A percentile compares a stretch with the other conserved stretches of the same genome.
These are phyloP conservation scores for Actinia equina DNA, from an alignment of 64 coral and sea anemone species.

Conservation along the genomic window DNA sequence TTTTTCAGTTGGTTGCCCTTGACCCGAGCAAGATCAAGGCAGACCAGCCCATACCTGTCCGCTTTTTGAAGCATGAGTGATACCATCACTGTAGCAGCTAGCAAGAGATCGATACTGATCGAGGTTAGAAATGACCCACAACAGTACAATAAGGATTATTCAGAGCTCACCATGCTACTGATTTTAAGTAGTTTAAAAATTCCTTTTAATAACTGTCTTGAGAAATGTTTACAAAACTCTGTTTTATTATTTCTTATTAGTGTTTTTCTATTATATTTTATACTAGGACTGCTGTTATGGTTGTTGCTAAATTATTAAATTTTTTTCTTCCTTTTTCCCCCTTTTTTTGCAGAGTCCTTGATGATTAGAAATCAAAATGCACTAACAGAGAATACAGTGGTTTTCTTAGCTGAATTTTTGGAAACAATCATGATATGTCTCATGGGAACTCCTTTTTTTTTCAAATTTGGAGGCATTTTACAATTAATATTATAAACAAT, in stretches of 20 bases:
- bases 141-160: background rate
- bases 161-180: background rate
- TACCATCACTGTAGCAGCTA: background rate
- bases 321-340: background rate
- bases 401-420: background rate
- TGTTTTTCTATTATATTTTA: background rate
- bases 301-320: background rate
- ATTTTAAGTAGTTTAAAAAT: no score
- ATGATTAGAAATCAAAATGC: background rate
- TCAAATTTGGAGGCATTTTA: background rate
- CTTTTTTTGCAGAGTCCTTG: background rate
- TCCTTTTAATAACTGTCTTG: no score
- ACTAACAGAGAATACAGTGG: background rate
- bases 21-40: conserved; percentile 20
- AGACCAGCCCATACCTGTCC: conserved; percentile 23
- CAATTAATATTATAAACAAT: background rate
- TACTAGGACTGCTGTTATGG: background rate
- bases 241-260: no score
- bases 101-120: background rate
- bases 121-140: background rate
- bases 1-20: conserved; percentile 27
- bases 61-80: conserved; percentile 14
- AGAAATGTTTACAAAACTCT: no score
- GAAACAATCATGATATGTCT: background rate
- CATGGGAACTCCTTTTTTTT: background rate